These are phyloP conservation scores for Phaedon cochleariae DNA, from an alignment of 2,888 invertebrate genomes.

Conservation along the genomic window DNA sequence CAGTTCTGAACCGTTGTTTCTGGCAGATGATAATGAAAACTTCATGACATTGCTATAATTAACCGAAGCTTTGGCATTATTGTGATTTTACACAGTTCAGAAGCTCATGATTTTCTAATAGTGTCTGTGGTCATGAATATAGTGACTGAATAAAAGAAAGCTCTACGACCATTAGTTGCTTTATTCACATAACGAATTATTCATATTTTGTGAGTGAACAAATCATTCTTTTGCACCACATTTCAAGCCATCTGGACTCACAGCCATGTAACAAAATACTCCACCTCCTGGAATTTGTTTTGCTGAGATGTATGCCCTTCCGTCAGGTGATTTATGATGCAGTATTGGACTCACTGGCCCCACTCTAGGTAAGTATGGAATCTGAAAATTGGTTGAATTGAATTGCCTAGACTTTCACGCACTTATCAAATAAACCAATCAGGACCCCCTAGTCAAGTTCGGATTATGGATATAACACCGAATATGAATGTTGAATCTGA, in stretches of 20 bases:
- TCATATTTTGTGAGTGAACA: neutral
- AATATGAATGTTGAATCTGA: too few relatives aligned
- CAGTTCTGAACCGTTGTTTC: too few relatives aligned
- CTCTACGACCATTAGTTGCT: neutral
- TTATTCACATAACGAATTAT: neutral
- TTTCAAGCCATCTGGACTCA: slow-evolving; percentile 61
- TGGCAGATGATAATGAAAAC: too few relatives aligned
- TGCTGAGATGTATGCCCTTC: slow-evolving; percentile 64
- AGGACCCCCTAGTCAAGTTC: too few relatives aligned
- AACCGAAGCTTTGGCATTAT: too few relatives aligned
- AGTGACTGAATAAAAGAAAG: too few relatives aligned
- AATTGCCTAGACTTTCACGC: slow-evolving; percentile 28
- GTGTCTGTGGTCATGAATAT: too few relatives aligned
- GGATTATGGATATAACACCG: too few relatives aligned
- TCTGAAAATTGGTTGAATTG: slow-evolving; percentile 46
- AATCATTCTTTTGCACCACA: slow-evolving; percentile 17
- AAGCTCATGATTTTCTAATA: too few relatives aligned
- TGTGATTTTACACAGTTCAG: too few relatives aligned
- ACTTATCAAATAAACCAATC: slow-evolving; percentile 12
- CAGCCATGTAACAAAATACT: slow-evolving; percentile 68
- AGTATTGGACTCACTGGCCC: slow-evolving; percentile 66
- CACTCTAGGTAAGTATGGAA: slow-evolving; percentile 63
- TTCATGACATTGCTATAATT: too few relatives aligned
- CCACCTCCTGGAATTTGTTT: slow-evolving; percentile 66
- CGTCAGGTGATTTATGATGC: slow-evolving; percentile 65